phyloP scores from a whole-genome alignment of 2,888 invertebrate genomes.

The Catocala fraxini region DNA sequence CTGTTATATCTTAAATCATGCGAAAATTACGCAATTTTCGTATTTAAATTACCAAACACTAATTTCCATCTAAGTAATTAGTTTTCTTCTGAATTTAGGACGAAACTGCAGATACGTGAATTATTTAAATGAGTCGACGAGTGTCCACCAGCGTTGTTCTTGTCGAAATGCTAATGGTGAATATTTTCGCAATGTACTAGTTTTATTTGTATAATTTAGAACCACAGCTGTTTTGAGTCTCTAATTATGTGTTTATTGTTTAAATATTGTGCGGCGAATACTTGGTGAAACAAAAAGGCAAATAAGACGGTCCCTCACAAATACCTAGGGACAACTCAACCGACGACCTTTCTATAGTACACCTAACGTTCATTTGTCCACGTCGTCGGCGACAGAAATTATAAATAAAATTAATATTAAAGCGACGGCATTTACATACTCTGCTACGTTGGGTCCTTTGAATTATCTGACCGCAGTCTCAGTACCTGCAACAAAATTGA shows the following conservation, averaged over 20 bases:
- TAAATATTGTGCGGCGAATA: neutral
- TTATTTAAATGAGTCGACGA: slow-evolving; percentile 14
- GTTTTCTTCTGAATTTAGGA: slow-evolving; percentile 8
- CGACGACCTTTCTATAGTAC: neutral
- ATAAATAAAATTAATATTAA: slow-evolving; percentile 59
- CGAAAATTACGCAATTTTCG: neutral
- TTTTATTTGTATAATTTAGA: slow-evolving; percentile 3
- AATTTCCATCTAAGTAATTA: slow-evolving; percentile 11
- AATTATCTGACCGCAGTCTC: slow-evolving; percentile 31
- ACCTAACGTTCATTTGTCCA: slow-evolving; percentile 15
- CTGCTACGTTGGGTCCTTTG: slow-evolving; percentile 26
- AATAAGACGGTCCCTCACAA: neutral
- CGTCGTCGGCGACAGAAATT: slow-evolving; percentile 36
- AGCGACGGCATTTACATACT: slow-evolving; percentile 52
- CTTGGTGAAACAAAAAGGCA: neutral
- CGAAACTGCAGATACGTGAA: slow-evolving; percentile 9
- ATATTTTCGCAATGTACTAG: slow-evolving; percentile 4
- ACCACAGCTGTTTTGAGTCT: neutral
- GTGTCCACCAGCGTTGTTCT: slow-evolving; percentile 3
- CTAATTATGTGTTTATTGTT: neutral
- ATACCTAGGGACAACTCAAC: slow-evolving; percentile 3
- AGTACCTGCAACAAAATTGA: slow-evolving; percentile 59
- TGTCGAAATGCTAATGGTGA: slow-evolving; percentile 1
- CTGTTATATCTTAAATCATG: neutral
- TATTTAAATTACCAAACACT: neutral